Evolutionary conservation across 2,797 vertebrate species (phyloP).

Genomic region (Heliangelus exortis): DNA sequence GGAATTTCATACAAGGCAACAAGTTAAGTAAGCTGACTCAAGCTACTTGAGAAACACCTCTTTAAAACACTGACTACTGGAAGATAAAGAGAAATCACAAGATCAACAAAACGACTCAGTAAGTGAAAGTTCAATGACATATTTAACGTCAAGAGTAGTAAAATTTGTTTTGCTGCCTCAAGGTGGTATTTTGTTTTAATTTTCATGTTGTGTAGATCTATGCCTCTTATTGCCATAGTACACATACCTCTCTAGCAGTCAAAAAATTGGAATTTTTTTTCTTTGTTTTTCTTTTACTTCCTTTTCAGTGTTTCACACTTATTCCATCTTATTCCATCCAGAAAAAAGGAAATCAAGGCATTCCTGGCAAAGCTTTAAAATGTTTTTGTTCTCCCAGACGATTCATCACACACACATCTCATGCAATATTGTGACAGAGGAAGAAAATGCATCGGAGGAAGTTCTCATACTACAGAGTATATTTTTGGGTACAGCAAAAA

Average conservation of each 20-base stretch:
- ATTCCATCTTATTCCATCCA: neutral
- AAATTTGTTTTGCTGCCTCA: neutral
- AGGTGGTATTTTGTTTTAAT: neutral
- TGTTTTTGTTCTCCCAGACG: neutral
- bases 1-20: neutral
- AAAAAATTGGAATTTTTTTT: neutral
- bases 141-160: neutral
- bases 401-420: neutral
- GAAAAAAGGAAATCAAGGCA: neutral
- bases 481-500: neutral
- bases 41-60: neutral
- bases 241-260: neutral
- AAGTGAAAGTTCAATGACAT: neutral
- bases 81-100: neutral
- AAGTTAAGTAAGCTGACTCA: neutral
- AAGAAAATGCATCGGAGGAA: neutral
- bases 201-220: neutral
- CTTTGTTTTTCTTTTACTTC: neutral
- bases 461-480: neutral
- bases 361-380: neutral
- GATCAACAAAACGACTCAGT: neutral
- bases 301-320: neutral
- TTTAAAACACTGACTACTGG: neutral
- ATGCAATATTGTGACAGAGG: neutral
- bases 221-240: neutral